phyloP scores from a whole-genome alignment of 2,888 invertebrate genomes.

The Melipona beecheii region DNA sequence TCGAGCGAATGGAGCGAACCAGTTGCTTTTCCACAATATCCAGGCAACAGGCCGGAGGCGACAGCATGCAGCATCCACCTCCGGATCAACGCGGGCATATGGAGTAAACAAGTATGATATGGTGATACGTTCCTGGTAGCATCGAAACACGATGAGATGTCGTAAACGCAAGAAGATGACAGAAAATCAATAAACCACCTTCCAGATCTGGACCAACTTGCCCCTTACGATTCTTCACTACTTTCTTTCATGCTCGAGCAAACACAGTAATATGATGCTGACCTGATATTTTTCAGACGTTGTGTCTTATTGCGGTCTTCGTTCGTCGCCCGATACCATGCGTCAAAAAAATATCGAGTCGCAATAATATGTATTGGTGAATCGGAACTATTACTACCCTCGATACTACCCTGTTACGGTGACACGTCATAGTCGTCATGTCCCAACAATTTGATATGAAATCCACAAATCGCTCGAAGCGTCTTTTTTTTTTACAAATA shows the following conservation, averaged over 20 bases:
- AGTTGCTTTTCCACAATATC: conserved; percentile 62
- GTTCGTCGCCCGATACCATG: conserved; percentile 37
- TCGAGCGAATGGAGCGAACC: conserved; percentile 33
- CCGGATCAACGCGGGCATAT: conserved; percentile 46
- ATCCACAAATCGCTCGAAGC: conserved; percentile 48
- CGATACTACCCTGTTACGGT: conserved; percentile 77
- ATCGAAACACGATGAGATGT: conserved; percentile 82
- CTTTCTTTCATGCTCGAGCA: conserved; percentile 57
- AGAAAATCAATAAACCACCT: conserved; percentile 79
- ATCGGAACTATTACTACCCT: conserved; percentile 55
- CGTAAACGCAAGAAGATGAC: conserved; percentile 83
- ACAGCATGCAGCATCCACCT: conserved; percentile 30
- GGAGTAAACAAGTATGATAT: conserved; percentile 66
- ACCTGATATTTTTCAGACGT: conserved; percentile 79
- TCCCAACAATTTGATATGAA: conserved; percentile 67
- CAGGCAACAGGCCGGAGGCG: conserved; percentile 60
- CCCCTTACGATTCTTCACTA: conserved; percentile 32
- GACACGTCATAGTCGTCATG: conserved; percentile 76
- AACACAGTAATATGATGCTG: conserved; percentile 67
- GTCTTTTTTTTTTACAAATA: background rate
- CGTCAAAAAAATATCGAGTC: conserved; percentile 63
- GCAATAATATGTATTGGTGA: conserved; percentile 67
- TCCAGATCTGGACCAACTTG: conserved; percentile 13
- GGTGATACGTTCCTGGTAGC: conserved; percentile 81
- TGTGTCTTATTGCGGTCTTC: conserved; percentile 63